Base-by-base conservation (phyloP, 1,140 invertebrate genomes). In the Armadillidium nasatum region DNA sequence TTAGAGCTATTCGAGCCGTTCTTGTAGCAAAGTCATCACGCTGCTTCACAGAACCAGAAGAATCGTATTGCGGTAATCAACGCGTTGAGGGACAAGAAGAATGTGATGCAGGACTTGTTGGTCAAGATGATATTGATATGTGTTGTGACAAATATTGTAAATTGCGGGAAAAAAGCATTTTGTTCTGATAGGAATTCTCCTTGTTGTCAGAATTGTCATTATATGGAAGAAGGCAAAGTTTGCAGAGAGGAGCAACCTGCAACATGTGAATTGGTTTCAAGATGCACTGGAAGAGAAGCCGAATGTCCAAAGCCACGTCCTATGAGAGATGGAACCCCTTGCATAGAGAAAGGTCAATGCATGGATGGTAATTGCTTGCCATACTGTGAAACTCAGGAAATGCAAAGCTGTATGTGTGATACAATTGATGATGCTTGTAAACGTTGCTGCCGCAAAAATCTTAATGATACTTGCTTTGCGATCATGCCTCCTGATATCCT, bases 101-200 rank as follows among this genome's bases (percentile, higher is more conserved):
- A 86, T 97, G 94, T 83, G 94, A 97, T 84, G 94, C 93, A 19
- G 95, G 94, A 9, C 86, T 96, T n/a, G 86, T 95, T 9, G 94
- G 94, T 44, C 94, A 93, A 0, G 93, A 96, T 85, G 93, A 95
- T 83, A 94, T 93, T 83, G 94, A 96, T 83, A 88, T 89, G 21
- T 97, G 94, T 84, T 97, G 95, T 83, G 93, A 95, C 83, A 94
- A 94, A 85, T 92, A 94, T 83, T 97, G 95, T 83, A 94, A 94
- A 84, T 84, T 97, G 15, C 88, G 93, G 67, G 89, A 91, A n/a
- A 83, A 91, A 92, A 44, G 93, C 93, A 21, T 90, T 93, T 78
- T 96, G 94, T 88, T 93, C 94, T 84, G 96, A n/a, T n/a, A n/a
- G n/a, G n/a, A n/a, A n/a, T n/a, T n/a, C n/a, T n/a, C n/a, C n/a